Conservation (phyloP, 1,140 invertebrate species). For the Drosophila pruinosa region DNA sequence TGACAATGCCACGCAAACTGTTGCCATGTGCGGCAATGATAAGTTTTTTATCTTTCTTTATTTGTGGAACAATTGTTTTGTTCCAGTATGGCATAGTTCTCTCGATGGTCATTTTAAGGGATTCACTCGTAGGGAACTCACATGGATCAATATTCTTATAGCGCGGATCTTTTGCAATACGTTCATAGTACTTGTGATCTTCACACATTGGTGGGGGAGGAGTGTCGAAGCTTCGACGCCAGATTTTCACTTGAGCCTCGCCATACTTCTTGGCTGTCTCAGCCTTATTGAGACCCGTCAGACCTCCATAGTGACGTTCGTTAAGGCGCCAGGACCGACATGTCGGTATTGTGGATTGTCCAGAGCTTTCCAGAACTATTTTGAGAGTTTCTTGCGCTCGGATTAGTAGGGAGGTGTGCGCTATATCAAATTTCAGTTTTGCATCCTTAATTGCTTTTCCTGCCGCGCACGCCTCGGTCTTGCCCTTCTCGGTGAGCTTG, state of each 20-base stretch:
- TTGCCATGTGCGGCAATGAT: constrained; percentile 98
- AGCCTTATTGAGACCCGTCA: constrained; percentile 97
- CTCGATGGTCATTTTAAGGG: constrained; percentile 94
- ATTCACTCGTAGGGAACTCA: constrained; percentile 96
- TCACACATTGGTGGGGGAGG: constrained; percentile 95
- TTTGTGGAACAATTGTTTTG: constrained; percentile 93
- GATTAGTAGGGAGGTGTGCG: constrained; percentile 95
- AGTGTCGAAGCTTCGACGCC: constrained; percentile 96
- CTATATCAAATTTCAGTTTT: constrained; percentile 92
- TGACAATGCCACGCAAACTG: constrained; percentile 96
- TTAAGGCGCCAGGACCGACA: constrained; percentile 95
- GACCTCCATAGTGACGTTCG: constrained; percentile 96
- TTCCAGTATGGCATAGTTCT: constrained; percentile 97
- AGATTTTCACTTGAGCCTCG: constrained; percentile 95
- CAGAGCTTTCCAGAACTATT: constrained; percentile 89
- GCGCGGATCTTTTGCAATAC: constrained; percentile 91
- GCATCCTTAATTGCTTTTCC: constrained; percentile 93
- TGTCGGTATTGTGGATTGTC: constrained; percentile 90
- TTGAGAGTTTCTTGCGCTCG: constrained; percentile 94
- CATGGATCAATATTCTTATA: constrained; percentile 89
- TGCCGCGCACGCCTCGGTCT: constrained; percentile 88
- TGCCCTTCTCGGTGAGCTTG: constrained; percentile 91
- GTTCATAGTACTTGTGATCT: constrained; percentile 91
- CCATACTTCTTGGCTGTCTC: constrained; percentile 98
- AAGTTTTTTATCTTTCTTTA: constrained; percentile 93